A percentile compares a stretch with the other conserved stretches of the same genome.
Evolutionary conservation across 2,113 vertebrate genomes (phyloP).

Genomic region (Corythaixoides concolor): DNA sequence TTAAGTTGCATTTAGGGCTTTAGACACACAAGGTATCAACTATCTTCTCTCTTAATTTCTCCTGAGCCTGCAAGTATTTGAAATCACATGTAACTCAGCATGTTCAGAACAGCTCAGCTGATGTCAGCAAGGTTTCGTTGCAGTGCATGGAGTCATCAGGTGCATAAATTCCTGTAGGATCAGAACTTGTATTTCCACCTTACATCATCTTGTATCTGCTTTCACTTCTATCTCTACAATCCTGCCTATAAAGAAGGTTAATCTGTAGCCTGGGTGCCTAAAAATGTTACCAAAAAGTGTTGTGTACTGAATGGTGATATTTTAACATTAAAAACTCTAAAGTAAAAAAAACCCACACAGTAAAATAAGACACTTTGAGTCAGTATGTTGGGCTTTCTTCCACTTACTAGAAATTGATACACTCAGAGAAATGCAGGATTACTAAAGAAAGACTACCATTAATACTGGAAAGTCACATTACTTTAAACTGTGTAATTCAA

Average conservation of each 20-base stretch:
- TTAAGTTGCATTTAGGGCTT: neutral
- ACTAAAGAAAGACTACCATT: neutral
- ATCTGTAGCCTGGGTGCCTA: neutral
- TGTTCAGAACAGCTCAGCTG: neutral
- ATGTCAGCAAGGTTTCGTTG: neutral
- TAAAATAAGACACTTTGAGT: neutral
- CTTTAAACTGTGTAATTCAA: neutral
- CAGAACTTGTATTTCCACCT: neutral
- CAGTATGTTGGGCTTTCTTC: neutral
- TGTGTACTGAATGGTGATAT: neutral
- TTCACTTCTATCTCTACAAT: neutral
- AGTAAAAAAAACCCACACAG: neutral
- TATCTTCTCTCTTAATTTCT: neutral
- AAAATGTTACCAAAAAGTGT: neutral
- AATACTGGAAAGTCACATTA: neutral
- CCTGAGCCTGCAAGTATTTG: neutral
- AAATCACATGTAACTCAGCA: neutral
- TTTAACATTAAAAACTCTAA: neutral
- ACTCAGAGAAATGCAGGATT: neutral
- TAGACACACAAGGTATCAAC: neutral
- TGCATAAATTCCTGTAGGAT: neutral
- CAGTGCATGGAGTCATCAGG: neutral
- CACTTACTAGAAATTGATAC: neutral
- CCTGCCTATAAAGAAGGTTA: neutral
- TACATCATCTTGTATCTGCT: neutral